Conservation (phyloP, 1,140 invertebrate genomes). For the Drosophila miranda region DNA sequence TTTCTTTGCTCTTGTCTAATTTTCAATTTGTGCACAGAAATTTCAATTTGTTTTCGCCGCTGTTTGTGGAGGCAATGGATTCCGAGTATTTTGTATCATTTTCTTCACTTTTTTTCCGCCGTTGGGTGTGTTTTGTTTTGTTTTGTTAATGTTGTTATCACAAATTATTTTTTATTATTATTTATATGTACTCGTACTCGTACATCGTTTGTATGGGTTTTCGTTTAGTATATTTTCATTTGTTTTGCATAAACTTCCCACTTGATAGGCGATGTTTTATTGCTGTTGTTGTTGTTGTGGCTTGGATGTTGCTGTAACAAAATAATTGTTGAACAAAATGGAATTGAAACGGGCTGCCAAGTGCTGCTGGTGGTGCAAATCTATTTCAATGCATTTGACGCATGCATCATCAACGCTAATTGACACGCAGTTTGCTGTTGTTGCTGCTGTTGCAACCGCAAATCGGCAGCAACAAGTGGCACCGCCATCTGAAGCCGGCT, state of each 20-base stretch:
- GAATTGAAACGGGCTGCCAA: slow-evolving; percentile 68
- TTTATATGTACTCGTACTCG: slow-evolving; percentile 36
- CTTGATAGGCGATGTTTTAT: slow-evolving; percentile 49
- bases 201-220: slow-evolving; percentile 1
- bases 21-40: slow-evolving; percentile 12
- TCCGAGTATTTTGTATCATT: slow-evolving; percentile 30
- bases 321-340: slow-evolving; percentile 56
- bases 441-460: slow-evolving; percentile 6
- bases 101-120: slow-evolving; percentile 17
- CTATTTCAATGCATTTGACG: slow-evolving; percentile 67
- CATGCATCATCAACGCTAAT: slow-evolving; percentile 76
- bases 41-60: slow-evolving; percentile 27
- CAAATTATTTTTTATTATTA: slow-evolving; percentile 52
- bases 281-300: slow-evolving; percentile 13
- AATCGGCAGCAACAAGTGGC: slow-evolving; percentile 35
- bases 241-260: slow-evolving; percentile 61
- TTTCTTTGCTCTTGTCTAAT: slow-evolving; percentile 19
- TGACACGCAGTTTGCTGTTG: slow-evolving; percentile 70
- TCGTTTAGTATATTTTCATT: slow-evolving; percentile 32
- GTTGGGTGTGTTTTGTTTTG: slow-evolving; percentile 28
- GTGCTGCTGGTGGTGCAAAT: slow-evolving; percentile 50
- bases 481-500: slow-evolving; percentile 18
- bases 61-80: slow-evolving; percentile 15
- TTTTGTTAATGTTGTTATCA: slow-evolving; percentile 64
- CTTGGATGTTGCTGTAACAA: slow-evolving; percentile 42